Conservation (phyloP, 2,113 vertebrate species). For the Elaphurus davidianus region DNA sequence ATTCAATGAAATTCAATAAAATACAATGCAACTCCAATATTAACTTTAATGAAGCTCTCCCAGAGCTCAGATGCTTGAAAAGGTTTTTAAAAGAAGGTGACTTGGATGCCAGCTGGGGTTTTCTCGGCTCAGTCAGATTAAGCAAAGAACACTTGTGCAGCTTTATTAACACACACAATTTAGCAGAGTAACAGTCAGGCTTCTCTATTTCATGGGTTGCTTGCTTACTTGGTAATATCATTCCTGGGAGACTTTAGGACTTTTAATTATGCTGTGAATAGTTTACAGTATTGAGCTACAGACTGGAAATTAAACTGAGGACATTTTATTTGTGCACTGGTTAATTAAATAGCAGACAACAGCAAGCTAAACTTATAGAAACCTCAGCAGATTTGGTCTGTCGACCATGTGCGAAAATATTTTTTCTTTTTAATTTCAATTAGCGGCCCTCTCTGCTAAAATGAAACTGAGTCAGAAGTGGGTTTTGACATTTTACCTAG, state of each 20-base stretch:
- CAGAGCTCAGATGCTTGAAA: neutral
- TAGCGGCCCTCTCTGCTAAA: neutral
- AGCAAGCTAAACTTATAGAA: slow-evolving; percentile 42
- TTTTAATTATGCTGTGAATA: slow-evolving; percentile 72
- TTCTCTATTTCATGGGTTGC: slow-evolving; percentile 61
- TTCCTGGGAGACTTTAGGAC: slow-evolving; percentile 67
- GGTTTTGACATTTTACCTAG: neutral
- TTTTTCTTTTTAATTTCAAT: slow-evolving; percentile 52
- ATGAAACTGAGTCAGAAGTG: slow-evolving; percentile 23
- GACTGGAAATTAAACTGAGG: slow-evolving; percentile 69
- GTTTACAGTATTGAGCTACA: slow-evolving; percentile 67
- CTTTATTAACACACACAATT: slow-evolving; percentile 49
- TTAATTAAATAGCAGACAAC: slow-evolving; percentile 73
- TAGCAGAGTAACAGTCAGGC: slow-evolving; percentile 27
- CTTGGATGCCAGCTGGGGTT: neutral
- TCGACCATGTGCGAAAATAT: slow-evolving; percentile 38
- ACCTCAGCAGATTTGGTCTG: slow-evolving; percentile 59
- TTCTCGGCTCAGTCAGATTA: slow-evolving; percentile 2
- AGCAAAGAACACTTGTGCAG: slow-evolving; percentile 9
- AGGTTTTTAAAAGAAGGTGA: slow-evolving; percentile 35
- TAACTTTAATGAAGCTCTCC: slow-evolving; percentile 57
- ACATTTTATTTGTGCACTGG: slow-evolving; percentile 61
- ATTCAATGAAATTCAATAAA: slow-evolving; percentile 50
- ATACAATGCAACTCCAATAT: neutral
- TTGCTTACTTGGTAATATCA: slow-evolving; percentile 67